Conservation (phyloP, 2,113 vertebrate genomes). For the Oreochromis aureus region DNA sequence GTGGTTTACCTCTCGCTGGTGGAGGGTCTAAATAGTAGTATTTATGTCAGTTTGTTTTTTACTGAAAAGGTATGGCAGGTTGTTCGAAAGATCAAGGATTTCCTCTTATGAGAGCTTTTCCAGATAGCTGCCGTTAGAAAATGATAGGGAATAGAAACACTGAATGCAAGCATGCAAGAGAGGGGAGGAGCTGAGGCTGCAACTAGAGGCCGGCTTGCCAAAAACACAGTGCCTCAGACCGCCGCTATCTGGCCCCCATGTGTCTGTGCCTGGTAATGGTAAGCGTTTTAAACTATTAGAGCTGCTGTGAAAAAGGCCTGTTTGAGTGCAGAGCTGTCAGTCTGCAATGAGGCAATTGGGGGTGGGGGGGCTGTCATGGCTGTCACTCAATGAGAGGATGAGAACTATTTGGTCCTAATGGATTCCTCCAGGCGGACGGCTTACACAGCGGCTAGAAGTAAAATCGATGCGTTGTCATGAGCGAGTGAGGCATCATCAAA, state of each 20-base stretch:
- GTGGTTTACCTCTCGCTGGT: constrained; percentile 39
- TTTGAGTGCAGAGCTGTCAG: constrained; percentile 92
- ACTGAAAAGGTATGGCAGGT: constrained; percentile 1
- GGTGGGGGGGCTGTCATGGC: constrained; percentile 64
- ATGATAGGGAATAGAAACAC: constrained; percentile 27
- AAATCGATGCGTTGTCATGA: constrained; percentile 99
- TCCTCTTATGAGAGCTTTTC: constrained; percentile 35
- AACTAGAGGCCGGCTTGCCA: constrained; percentile 11
- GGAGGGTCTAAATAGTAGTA: constrained; percentile 47
- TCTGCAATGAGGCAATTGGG: constrained; percentile 76
- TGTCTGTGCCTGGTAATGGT: constrained; percentile 95
- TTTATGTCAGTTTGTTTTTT: constrained; percentile 49
- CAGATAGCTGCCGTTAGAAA: constrained; percentile 37
- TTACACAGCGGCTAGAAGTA: constrained; percentile 88
- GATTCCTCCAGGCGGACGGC: constrained; percentile 95
- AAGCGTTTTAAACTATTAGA: constrained; percentile 97
- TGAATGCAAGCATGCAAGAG: background rate
- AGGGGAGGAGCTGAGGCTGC: constrained; percentile 13
- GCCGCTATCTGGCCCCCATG: constrained; percentile 73
- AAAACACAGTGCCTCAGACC: constrained; percentile 8
- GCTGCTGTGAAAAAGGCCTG: constrained; percentile 88
- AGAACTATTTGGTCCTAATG: constrained; percentile 96
- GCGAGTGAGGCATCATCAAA: constrained; percentile 83
- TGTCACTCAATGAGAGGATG: constrained; percentile 81
- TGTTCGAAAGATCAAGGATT: constrained; percentile 58